Evolutionary conservation across 2,888 invertebrate genomes (phyloP).

Genomic region (Cactoblastis cactorum): DNA sequence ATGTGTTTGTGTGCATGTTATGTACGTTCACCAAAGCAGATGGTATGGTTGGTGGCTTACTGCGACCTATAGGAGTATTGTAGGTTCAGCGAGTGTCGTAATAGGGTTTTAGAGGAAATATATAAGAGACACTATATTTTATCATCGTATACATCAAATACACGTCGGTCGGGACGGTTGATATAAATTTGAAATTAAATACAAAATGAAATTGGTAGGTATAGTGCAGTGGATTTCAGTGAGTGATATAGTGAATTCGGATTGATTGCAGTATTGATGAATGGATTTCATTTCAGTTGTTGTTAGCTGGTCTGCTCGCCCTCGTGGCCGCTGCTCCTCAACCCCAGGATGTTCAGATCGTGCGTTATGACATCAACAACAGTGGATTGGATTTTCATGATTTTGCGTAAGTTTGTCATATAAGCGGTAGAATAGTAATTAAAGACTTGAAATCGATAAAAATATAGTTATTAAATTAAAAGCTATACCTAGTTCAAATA

Average conservation of each 20-base stretch:
- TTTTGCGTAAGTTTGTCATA: slow-evolving; percentile 66
- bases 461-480: too few species aligned
- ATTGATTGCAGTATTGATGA: slow-evolving; percentile 17
- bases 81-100: slow-evolving; percentile 54
- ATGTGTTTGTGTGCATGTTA: slow-evolving; percentile 24
- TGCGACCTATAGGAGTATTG: slow-evolving; percentile 42
- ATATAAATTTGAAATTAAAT: slow-evolving; percentile 36
- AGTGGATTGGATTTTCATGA: slow-evolving; percentile 79
- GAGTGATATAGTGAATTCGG: slow-evolving; percentile 18
- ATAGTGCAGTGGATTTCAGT: slow-evolving; percentile 26
- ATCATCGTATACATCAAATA: slow-evolving; percentile 61
- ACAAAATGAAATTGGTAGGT: slow-evolving; percentile 73
- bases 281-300: slow-evolving; percentile 52
- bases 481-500: too few species aligned
- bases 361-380: slow-evolving; percentile 81
- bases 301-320: slow-evolving; percentile 36
- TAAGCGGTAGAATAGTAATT: neutral
- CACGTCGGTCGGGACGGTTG: slow-evolving; percentile 54
- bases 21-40: slow-evolving; percentile 31
- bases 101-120: slow-evolving; percentile 67
- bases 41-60: slow-evolving; percentile 42
- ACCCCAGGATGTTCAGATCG: slow-evolving; percentile 76
- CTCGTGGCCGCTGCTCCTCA: slow-evolving; percentile 55
- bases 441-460: too few species aligned
- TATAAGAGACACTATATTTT: slow-evolving; percentile 69